Conservation (phyloP, 1,140 invertebrate species). For the Drosophila orena region DNA sequence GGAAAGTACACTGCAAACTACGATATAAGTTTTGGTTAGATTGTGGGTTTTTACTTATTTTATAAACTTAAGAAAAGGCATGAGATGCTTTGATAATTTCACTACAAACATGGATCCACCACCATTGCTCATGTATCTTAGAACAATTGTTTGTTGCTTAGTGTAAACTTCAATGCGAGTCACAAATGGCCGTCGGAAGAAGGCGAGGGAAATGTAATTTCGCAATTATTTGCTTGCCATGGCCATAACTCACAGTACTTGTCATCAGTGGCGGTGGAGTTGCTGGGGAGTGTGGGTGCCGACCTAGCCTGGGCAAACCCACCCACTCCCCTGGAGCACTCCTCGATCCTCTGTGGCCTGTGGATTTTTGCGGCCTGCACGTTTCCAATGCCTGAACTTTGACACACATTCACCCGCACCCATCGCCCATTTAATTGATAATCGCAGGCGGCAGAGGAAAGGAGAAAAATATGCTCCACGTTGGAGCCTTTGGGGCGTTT, state of each 20-base stretch:
- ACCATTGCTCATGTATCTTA: too few species aligned
- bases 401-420: conserved; percentile 72
- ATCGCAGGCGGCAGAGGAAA: conserved; percentile 59
- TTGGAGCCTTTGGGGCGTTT: conserved; percentile 70
- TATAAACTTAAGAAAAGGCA: not conserved
- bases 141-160: not conserved
- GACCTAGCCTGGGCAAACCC: conserved; percentile 9
- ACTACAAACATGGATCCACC: too few species aligned
- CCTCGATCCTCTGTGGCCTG: conserved; percentile 21
- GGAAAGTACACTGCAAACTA: too few species aligned
- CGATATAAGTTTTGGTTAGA: too few species aligned
- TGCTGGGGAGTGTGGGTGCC: conserved; percentile 59
- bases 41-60: not conserved
- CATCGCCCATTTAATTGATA: conserved; percentile 59
- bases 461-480: conserved; percentile 72
- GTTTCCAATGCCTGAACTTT: conserved; percentile 79
- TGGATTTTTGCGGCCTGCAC: conserved; percentile 68
- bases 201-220: conserved; percentile 64
- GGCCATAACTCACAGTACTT: conserved; percentile 76
- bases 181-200: conserved; percentile 9
- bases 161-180: conserved; percentile 33
- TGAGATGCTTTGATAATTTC: too few species aligned
- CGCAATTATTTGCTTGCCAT: conserved; percentile 78
- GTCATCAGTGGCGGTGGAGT: conserved; percentile 24
- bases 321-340: conserved; percentile 3